These are phyloP conservation scores for Octodon degus DNA, from an alignment of 2,113 vertebrate species.

Conservation along the genomic window DNA sequence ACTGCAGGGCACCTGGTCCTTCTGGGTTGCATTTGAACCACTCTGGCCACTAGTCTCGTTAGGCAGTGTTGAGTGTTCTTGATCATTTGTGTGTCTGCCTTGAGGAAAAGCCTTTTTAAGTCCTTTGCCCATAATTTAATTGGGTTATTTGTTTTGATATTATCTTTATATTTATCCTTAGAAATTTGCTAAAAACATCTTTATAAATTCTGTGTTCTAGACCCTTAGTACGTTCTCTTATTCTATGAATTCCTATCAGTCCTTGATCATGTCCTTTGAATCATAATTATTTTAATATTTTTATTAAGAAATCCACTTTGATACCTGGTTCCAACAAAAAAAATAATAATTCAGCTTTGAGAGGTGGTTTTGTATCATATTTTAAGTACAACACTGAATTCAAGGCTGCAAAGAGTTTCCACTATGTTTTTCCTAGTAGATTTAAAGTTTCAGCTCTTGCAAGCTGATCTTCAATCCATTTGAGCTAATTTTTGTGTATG, in stretches of 20 bases:
- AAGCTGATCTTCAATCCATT: not conserved
- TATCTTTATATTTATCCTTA: not conserved
- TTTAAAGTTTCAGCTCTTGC: not conserved
- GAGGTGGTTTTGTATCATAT: too few relatives aligned
- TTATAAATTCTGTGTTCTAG: not conserved
- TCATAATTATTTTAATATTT: not conserved
- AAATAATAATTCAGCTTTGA: not conserved
- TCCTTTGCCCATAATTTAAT: not conserved
- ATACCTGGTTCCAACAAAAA: too few relatives aligned
- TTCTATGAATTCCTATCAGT: not conserved
- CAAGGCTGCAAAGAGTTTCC: not conserved
- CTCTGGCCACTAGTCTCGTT: not conserved
- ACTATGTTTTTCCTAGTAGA: not conserved
- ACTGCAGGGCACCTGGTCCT: not conserved
- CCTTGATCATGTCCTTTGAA: not conserved
- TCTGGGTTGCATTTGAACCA: not conserved
- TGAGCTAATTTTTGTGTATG: not conserved
- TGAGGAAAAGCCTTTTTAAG: not conserved
- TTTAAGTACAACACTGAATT: not conserved
- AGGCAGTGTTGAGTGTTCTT: not conserved
- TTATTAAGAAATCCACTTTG: not conserved
- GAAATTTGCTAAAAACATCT: not conserved
- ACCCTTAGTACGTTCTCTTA: not conserved
- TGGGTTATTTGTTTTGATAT: not conserved
- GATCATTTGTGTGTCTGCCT: not conserved